phyloP scores from a whole-genome alignment of 2,888 invertebrate species.

The Oscheius myriophilus region DNA sequence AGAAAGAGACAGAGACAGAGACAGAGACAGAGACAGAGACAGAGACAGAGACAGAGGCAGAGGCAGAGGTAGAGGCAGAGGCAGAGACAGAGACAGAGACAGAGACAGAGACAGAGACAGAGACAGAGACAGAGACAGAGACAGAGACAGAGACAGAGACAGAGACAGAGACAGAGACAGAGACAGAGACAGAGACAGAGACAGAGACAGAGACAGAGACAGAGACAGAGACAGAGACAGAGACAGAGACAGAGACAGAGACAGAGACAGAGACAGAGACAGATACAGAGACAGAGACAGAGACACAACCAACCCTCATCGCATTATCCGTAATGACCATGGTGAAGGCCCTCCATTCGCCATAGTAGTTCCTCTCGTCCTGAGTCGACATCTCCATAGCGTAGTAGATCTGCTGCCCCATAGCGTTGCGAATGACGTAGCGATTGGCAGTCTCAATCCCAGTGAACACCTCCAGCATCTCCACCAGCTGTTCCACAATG shows the following conservation, averaged over 20 bases:
- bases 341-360: not conserved
- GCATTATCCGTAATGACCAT: not conserved
- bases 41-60: not conserved
- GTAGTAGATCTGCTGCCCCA: constrained; percentile 12
- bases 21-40: not conserved
- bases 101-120: not conserved
- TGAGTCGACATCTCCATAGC: constrained; percentile 3
- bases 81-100: not conserved
- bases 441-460: constrained; percentile 9
- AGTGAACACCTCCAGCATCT: constrained; percentile 14
- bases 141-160: not conserved
- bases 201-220: not conserved
- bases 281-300: not conserved
- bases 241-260: not conserved
- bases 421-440: not conserved
- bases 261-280: not conserved
- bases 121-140: not conserved
- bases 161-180: constrained; percentile 2
- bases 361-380: not conserved
- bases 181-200: not conserved
- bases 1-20: not conserved
- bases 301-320: not conserved
- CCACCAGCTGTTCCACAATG: constrained; percentile 6
- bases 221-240: not conserved
- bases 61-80: not conserved